Evolutionary conservation across 2,113 vertebrate species (phyloP).

Genomic region (Datnioides undecimradiatus): DNA sequence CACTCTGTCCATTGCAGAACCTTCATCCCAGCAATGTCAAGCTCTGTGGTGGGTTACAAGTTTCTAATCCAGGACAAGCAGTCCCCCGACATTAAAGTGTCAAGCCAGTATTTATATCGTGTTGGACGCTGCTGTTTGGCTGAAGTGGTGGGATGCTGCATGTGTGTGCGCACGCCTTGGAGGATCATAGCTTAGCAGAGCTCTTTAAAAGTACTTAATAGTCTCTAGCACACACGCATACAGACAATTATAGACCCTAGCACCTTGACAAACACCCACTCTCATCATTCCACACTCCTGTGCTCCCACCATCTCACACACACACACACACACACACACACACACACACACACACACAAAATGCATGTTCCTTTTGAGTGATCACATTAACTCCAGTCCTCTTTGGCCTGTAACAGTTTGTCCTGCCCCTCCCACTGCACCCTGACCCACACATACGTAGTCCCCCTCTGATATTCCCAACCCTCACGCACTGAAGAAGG

Average conservation of each 20-base stretch:
- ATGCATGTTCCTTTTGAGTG: constrained; percentile 86
- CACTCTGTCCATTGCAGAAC: constrained; percentile 73
- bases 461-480: constrained; percentile 60
- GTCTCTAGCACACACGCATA: constrained; percentile 68
- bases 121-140: constrained; percentile 67
- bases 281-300: constrained; percentile 27
- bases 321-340: constrained; percentile 20
- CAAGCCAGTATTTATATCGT: constrained; percentile 94
- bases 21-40: constrained; percentile 88
- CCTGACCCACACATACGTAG: constrained; percentile 47
- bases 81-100: constrained; percentile 98
- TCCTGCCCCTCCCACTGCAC: constrained; percentile 62
- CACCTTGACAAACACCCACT: constrained; percentile 40
- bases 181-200: constrained; percentile 88
- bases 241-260: constrained; percentile 42
- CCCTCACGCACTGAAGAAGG: constrained; percentile 85
- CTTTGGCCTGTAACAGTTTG: constrained; percentile 88
- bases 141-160: constrained; percentile 43
- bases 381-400: constrained; percentile 88
- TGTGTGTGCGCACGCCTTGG: constrained; percentile 55
- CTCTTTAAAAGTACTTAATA: constrained; percentile 95
- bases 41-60: constrained; percentile 86
- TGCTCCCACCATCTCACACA: constrained; percentile 2
- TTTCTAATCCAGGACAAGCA: constrained; percentile 95
- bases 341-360: constrained; percentile 16